Percentiles rank a stretch among this genome's conserved stretches.
Conservation (phyloP, 2,888 invertebrate species). For the Caenorhabditis doughertyi region DNA sequence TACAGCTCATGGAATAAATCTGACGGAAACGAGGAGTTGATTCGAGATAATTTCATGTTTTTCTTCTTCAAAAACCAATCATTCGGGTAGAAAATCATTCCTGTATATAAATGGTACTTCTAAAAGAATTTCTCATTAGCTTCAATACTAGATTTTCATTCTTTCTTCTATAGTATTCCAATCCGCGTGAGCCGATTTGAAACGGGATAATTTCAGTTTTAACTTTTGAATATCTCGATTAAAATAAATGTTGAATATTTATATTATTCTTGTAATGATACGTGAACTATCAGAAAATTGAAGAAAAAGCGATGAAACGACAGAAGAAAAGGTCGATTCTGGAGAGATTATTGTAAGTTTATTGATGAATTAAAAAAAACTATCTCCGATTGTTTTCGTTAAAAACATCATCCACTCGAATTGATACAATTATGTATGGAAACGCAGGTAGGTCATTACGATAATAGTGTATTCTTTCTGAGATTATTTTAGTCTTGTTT, state of each 20-base stretch:
- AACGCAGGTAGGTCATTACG: background rate
- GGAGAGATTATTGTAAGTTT: background rate
- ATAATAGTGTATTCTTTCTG: background rate
- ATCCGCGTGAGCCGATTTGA: background rate
- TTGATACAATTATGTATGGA: conserved; percentile 26
- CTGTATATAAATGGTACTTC: conserved; percentile 35
- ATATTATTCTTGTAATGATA: background rate
- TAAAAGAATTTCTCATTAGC: conserved; percentile 12
- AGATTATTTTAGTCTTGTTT: background rate
- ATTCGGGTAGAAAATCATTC: conserved; percentile 15
- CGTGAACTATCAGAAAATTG: too few species aligned
- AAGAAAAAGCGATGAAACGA: too few species aligned
- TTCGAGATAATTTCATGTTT: background rate
- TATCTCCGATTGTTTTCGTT: conserved; percentile 9
- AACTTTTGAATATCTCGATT: background rate
- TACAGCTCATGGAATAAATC: conserved; percentile 49
- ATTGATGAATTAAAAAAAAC: conserved; percentile 21
- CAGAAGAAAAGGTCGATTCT: background rate
- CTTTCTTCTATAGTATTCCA: background rate
- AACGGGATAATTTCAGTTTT: conserved; percentile 3
- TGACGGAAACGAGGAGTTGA: conserved; percentile 47
- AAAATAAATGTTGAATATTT: background rate
- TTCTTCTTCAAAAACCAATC: too few species aligned
- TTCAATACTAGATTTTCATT: conserved; percentile 1
- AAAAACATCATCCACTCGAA: conserved; percentile 34